Evolutionary conservation across 2,797 vertebrate species (phyloP).

Genomic region (Allobates femoralis): DNA sequence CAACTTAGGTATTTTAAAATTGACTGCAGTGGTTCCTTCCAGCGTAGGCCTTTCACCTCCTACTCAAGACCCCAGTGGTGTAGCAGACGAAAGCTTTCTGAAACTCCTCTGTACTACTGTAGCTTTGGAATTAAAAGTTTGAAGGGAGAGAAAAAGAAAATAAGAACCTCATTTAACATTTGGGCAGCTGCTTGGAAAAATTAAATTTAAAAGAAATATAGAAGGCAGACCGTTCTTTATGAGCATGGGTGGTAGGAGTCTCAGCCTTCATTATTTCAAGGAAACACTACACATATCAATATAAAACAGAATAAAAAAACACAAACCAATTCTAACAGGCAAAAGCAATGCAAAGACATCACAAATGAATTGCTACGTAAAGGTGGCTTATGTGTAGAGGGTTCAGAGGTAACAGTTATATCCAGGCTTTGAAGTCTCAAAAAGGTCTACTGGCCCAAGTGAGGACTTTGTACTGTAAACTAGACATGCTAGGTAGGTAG

Average conservation of each 20-base stretch:
- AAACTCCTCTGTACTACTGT: slow-evolving; percentile 30
- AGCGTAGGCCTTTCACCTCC: slow-evolving; percentile 33
- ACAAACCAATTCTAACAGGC: background rate
- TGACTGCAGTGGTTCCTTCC: slow-evolving; percentile 19
- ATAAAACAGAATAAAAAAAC: background rate
- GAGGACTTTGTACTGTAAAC: background rate
- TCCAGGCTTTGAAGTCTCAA: background rate
- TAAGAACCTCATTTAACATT: background rate
- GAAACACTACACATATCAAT: background rate
- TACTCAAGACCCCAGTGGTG: slow-evolving; percentile 39
- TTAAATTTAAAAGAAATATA: background rate
- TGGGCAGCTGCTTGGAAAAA: slow-evolving; percentile 39
- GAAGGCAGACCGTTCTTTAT: background rate
- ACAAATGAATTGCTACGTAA: background rate
- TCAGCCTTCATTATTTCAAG: background rate
- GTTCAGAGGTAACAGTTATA: background rate
- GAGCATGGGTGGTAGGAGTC: background rate
- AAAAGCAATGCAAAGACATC: background rate
- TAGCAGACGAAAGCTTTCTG: slow-evolving; percentile 28
- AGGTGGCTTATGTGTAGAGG: background rate
- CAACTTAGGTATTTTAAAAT: slow-evolving; percentile 41
- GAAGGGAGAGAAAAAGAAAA: slow-evolving; percentile 24
- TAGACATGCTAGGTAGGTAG: background rate
- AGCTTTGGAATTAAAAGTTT: slow-evolving; percentile 19
- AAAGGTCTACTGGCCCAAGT: background rate